Percentiles rank a stretch among this genome's conserved stretches.
Evolutionary conservation across 2,113 vertebrate species (phyloP).

Genomic region (Progne subis): DNA sequence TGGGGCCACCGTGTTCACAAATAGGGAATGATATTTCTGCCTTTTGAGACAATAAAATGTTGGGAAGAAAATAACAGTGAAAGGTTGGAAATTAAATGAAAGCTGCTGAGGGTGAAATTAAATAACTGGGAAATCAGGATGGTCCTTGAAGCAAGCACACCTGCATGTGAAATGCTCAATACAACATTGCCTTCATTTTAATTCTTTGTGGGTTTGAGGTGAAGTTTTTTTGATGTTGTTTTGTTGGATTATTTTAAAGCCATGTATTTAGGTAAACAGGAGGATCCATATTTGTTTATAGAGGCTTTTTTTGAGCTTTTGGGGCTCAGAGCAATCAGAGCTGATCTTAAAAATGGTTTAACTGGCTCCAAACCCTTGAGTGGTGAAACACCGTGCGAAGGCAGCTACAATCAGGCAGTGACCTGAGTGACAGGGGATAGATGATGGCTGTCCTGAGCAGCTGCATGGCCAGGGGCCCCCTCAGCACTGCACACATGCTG

Average conservation of each 20-base stretch:
- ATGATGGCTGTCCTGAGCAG: rapidly evolving
- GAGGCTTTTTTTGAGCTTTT: neutral
- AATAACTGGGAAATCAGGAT: neutral
- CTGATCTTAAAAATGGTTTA: neutral
- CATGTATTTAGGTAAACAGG: neutral
- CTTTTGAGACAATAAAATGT: neutral
- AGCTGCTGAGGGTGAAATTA: neutral
- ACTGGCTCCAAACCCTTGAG: neutral
- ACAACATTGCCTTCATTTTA: neutral
- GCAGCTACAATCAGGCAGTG: neutral
- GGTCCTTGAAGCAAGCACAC: neutral
- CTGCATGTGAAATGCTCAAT: neutral
- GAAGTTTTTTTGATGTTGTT: neutral
- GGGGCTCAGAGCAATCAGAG: neutral
- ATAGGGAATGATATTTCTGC: neutral
- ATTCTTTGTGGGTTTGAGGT: neutral
- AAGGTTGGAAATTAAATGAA: neutral
- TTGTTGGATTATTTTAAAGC: neutral
- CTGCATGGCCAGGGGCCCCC: neutral
- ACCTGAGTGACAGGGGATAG: neutral
- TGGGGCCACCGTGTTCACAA: neutral
- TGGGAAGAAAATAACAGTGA: neutral
- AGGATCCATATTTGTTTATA: neutral
- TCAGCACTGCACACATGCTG: rapidly evolving
- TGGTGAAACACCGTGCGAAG: rapidly evolving